Evolutionary conservation across 1,140 invertebrate species (phyloP).

Genomic region (Drosophila sp.): DNA sequence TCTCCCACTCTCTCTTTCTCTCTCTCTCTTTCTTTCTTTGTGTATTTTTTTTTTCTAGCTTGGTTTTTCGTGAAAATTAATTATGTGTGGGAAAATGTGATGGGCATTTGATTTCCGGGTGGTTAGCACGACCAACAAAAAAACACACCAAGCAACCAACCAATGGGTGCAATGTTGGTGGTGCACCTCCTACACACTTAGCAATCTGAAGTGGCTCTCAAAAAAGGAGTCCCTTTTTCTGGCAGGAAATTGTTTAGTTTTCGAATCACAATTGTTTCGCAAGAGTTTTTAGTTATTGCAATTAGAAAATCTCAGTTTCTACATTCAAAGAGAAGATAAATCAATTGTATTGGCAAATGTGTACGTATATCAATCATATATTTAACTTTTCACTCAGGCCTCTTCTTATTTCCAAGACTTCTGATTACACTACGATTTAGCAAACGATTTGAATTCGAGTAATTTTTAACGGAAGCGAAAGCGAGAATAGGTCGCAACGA

Average conservation of each 20-base stretch:
- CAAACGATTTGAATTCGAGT: too few relatives aligned
- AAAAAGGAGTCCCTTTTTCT: not conserved
- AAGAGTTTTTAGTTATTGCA: too few relatives aligned
- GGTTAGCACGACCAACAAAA: conserved; percentile 33
- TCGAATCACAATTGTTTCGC: too few relatives aligned
- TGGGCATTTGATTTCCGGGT: conserved; percentile 72
- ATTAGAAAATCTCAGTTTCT: too few relatives aligned
- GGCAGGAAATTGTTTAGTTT: not conserved
- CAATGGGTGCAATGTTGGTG: not conserved
- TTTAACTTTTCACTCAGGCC: too few relatives aligned
- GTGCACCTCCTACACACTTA: not conserved
- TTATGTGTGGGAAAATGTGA: conserved; percentile 79
- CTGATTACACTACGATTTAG: too few relatives aligned
- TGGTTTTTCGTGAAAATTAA: conserved; percentile 59
- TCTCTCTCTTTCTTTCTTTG: conserved; percentile 24
- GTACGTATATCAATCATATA: too few relatives aligned
- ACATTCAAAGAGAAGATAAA: too few relatives aligned
- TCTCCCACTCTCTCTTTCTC: conserved; percentile 9
- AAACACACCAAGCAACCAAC: not conserved
- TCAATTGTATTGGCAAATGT: too few relatives aligned
- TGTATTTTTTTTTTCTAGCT: conserved; percentile 45
- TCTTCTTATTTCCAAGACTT: too few relatives aligned
- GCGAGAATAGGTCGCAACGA: too few relatives aligned
- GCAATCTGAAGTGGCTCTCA: not conserved
- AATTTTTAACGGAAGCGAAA: too few relatives aligned